phyloP scores from a whole-genome alignment of 2,797 vertebrate species.

The Peromyscus nudipes region DNA sequence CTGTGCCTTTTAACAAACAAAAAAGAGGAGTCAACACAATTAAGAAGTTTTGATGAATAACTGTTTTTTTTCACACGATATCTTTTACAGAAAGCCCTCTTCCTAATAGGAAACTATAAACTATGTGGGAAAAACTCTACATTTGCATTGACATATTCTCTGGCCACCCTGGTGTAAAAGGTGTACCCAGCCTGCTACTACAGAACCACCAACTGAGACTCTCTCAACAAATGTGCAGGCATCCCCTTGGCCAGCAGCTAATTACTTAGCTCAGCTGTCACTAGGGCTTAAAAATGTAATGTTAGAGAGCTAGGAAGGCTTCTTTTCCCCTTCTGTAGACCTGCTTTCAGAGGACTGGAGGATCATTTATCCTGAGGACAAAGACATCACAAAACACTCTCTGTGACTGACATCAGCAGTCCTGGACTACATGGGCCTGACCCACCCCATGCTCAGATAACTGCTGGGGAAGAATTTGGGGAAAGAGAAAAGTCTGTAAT shows the following conservation, averaged over 20 bases:
- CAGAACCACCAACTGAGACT: constrained; percentile 32
- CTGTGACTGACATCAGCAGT: not conserved
- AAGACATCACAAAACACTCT: constrained; percentile 8
- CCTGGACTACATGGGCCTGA: not conserved
- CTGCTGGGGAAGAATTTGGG: not conserved
- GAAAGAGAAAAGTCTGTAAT: not conserved
- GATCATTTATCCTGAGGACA: constrained; percentile 22
- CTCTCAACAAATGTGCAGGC: constrained; percentile 34
- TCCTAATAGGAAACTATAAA: constrained; percentile 17
- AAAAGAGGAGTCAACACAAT: not conserved
- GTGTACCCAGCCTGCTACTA: not conserved
- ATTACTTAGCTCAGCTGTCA: constrained; percentile 53
- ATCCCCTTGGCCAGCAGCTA: not conserved
- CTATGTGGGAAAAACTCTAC: not conserved
- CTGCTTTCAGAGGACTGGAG: constrained; percentile 35
- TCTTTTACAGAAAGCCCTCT: constrained; percentile 18
- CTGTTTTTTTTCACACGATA: not conserved
- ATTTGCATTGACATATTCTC: constrained; percentile 53
- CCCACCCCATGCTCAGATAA: not conserved
- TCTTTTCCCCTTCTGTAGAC: constrained; percentile 51
- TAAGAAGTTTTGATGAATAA: constrained; percentile 39
- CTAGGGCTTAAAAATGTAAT: constrained; percentile 58
- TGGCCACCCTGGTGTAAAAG: constrained; percentile 57
- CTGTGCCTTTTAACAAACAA: not conserved
- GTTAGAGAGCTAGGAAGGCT: constrained; percentile 59